Conservation (phyloP, 1,140 invertebrate genomes). For the Apis dorsata region DNA sequence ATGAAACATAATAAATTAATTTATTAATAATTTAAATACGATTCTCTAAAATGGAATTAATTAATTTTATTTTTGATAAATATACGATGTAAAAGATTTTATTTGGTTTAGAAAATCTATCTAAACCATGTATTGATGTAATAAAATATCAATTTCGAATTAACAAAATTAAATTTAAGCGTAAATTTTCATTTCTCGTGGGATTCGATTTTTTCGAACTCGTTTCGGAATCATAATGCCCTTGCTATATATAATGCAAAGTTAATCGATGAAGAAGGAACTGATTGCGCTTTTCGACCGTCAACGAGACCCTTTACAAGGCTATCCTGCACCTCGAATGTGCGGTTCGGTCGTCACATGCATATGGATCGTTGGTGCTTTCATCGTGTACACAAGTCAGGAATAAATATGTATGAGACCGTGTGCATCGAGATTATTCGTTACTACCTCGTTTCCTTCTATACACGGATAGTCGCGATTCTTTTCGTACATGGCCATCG, state of each 20-base stretch:
- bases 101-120: too few species aligned
- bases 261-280: conserved; percentile 28
- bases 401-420: conserved; percentile 70
- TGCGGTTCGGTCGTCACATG: conserved; percentile 63
- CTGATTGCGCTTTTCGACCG: conserved; percentile 31
- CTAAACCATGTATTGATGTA: too few species aligned
- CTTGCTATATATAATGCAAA: neutral
- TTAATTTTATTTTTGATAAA: too few species aligned
- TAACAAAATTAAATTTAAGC: too few species aligned
- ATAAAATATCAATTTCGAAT: too few species aligned
- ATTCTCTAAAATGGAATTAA: too few species aligned
- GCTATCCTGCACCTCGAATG: conserved; percentile 58
- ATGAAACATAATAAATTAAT: too few species aligned
- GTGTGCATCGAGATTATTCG: conserved; percentile 69
- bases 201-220: too few species aligned
- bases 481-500: conserved; percentile 46
- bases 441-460: conserved; percentile 65
- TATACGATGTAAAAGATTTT: too few species aligned
- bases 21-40: too few species aligned
- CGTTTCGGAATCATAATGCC: too few species aligned
- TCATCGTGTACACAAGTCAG: conserved; percentile 64
- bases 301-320: conserved; percentile 54
- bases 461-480: conserved; percentile 51
- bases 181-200: too few species aligned
- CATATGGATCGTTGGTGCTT: conserved; percentile 68